Evolutionary conservation across 2,113 vertebrate genomes (phyloP), one percentile per base, ranked within the genome.

Genomic region (Lynx canadensis): DNA sequence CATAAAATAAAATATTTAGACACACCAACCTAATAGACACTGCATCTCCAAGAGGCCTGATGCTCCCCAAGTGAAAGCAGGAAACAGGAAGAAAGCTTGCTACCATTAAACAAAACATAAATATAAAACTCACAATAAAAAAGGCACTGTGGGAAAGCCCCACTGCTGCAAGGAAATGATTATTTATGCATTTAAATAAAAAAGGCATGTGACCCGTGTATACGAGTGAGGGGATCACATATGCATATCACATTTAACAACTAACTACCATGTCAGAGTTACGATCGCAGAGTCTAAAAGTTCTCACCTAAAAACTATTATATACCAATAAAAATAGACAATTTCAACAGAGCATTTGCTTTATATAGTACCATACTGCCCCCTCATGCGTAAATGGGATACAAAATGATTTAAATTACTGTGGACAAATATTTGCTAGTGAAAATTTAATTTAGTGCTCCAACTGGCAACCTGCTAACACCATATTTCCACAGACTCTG

Each of bases 291-390:
- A 65, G 41, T 14, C 81, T 96, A 48, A 91, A 98, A 97, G 90
- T 48, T 93, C 94, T 96, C 94, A 93, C 91, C 97, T 98, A 96
- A 94, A 98, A 96, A 96, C 45, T 65, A 94, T 63, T 92, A 98
- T 89, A 96, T 94, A 97, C 91, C 78, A 93, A 85, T 33, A 97
- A 96, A 89, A 98, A 98, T 16, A 96, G 98, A 97, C 96, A 86
- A 97, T 5, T 50, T 79, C 95, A 96, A 89, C 87, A 66, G 27
- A 93, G 90, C 83, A 78, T 45, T 97, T 96, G 84, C 98, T 98
- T 94, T 97, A 88, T 97, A 89, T 55, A 98, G 98, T 98, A 97
- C 98, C 98, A 99, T 93, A 99, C 98, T 99, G 98, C 99, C 99
- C 98, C 98, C 99, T 98, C 98, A 98, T 98, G 99, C 98, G 98